Percentiles rank a stretch among this genome's conserved stretches.
These are phyloP conservation scores for Dendropsophus ebraccatus DNA, from an alignment of 2,113 vertebrate species.

Conservation along the genomic window DNA sequence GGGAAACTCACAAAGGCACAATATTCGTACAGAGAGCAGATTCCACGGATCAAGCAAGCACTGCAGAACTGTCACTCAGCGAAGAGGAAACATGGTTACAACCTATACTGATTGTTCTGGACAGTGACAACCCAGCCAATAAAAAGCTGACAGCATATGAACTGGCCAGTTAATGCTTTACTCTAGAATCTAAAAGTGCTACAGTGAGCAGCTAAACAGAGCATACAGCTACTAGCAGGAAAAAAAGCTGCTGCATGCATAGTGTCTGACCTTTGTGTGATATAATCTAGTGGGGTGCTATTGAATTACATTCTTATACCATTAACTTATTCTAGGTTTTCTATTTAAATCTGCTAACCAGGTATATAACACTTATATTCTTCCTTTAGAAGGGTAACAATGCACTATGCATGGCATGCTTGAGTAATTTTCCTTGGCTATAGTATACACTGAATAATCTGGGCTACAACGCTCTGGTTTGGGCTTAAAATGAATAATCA, in stretches of 20 bases:
- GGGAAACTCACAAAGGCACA: conserved; percentile 71
- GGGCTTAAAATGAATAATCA: neutral
- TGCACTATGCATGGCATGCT: neutral
- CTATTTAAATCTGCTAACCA: neutral
- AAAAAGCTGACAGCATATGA: conserved; percentile 60
- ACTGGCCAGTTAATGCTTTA: conserved; percentile 66
- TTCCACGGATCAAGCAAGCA: conserved; percentile 87
- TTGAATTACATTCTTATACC: conserved; percentile 7
- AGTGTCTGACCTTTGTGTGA: neutral
- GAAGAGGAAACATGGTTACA: conserved; percentile 96
- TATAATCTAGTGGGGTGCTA: neutral
- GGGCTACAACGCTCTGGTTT: neutral
- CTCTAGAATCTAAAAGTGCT: conserved; percentile 66
- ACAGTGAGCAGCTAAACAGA: conserved; percentile 9
- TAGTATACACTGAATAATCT: neutral
- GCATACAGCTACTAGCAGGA: conserved; percentile 56
- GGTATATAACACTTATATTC: neutral
- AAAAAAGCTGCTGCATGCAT: neutral
- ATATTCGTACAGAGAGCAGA: conserved; percentile 74
- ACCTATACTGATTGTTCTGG: conserved; percentile 95
- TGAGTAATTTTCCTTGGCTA: neutral
- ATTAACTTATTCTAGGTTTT: conserved; percentile 20
- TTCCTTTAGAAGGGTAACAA: neutral
- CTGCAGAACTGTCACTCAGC: conserved; percentile 94
- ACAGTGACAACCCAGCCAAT: conserved; percentile 65